A percentile compares a stretch with the other conserved stretches of the same genome.
These are phyloP conservation scores for Germaria angustata DNA, from an alignment of 2,888 invertebrate species.

Conservation along the genomic window DNA sequence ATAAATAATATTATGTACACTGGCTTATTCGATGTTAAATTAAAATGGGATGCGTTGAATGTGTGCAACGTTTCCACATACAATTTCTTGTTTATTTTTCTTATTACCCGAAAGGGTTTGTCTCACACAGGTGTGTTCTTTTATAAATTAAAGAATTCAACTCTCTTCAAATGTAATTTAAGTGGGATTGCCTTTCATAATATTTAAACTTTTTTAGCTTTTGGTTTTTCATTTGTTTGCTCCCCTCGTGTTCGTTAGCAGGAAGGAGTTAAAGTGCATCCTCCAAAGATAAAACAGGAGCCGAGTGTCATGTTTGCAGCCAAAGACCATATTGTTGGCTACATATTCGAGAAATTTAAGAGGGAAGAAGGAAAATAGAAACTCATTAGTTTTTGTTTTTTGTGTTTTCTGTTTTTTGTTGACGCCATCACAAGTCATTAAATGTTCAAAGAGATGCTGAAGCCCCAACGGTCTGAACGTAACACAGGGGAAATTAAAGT, in stretches of 20 bases:
- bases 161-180: neutral
- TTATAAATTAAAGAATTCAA: neutral
- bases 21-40: neutral
- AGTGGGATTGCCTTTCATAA: neutral
- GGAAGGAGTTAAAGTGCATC: neutral
- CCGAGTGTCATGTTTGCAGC: neutral
- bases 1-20: neutral
- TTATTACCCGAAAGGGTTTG: constrained; percentile 20
- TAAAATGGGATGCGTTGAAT: neutral
- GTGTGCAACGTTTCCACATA: neutral
- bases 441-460: constrained; percentile 24
- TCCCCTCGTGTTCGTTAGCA: neutral
- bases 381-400: constrained; percentile 34
- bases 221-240: constrained; percentile 1
- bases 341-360: neutral
- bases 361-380: neutral
- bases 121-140: neutral
- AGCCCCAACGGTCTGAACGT: neutral
- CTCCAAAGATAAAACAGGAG: neutral
- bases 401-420: constrained; percentile 36
- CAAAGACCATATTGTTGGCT: constrained; percentile 2
- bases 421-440: constrained; percentile 55
- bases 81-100: constrained; percentile 19
- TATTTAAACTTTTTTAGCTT: neutral
- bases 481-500: constrained; percentile 31